Evolutionary conservation across 2,113 vertebrate species (phyloP), one percentile per base, ranked within the genome.

Genomic region (Coturnix japonica): DNA sequence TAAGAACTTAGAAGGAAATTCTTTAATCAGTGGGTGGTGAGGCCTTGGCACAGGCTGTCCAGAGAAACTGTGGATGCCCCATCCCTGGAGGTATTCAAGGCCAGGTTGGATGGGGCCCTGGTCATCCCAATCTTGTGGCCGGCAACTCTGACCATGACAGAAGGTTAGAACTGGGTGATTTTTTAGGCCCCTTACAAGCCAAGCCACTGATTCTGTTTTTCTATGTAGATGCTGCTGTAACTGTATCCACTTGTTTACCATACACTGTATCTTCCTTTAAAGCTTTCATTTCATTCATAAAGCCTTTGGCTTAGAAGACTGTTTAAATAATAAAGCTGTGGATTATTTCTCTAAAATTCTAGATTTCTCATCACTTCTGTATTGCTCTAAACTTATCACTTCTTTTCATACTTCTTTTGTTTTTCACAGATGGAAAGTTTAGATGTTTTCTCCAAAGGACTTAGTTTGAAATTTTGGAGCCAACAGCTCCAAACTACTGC

Each of bases 221-320:
- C 54, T 44, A 23, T 16, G 26, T 30, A 33, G 16, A 5, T 69
- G 3, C 12, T 1, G 0, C 4, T 30, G 78, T 28, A n/a, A n/a
- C n/a, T n/a, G 8, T 53, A 4, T 22, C n/a, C 65, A 12, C 16
- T n/a, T 81, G 4, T 71, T 87, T 85, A 16, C 37, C 13, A 11
- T 16, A 17, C 15, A 11, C 2, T 41, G 4, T 25, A 49, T 31
- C 41, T 74, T 72, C 17, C 33, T 95, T 67, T 49, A 73, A 6
- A 46, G 17, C 35, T 84, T 81, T 33, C 7, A 26, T 53, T 73
- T 87, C 54, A 41, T 59, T 71, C 1, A 43, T 47, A 51, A 89
- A 89, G 15, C 26, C 2, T 1, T 53, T 65, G 31, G 13, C 57
- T 85, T 66, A 14, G 70, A 72, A 66, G 56, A n/a, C 23, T n/a